Evolutionary conservation across 2,113 vertebrate genomes (phyloP).

Genomic region (Misgurnus mizolepis): DNA sequence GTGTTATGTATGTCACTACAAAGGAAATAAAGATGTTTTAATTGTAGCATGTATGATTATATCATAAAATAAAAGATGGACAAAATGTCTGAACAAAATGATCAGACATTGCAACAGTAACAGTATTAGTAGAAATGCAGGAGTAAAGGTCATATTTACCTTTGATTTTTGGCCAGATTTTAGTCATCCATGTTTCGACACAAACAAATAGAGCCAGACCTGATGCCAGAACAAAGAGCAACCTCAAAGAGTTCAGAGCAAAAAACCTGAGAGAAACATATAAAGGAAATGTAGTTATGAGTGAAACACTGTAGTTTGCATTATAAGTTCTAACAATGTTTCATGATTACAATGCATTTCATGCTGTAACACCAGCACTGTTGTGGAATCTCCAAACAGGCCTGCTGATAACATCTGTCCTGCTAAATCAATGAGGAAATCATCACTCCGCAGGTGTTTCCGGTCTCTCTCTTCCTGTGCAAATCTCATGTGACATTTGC

Average conservation of each 20-base stretch:
- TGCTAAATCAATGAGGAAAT: neutral
- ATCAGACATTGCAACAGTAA: neutral
- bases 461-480: slow-evolving; percentile 4
- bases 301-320: neutral
- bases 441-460: slow-evolving; percentile 22
- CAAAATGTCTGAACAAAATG: neutral
- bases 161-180: slow-evolving; percentile 89
- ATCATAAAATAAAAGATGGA: neutral
- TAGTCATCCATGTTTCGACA: slow-evolving; percentile 88
- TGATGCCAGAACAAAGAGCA: slow-evolving; percentile 84
- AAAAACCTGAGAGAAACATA: slow-evolving; percentile 79
- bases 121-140: neutral
- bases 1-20: neutral
- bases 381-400: neutral
- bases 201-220: slow-evolving; percentile 80
- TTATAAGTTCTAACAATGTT: neutral
- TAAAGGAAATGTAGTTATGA: neutral
- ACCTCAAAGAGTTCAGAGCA: slow-evolving; percentile 86
- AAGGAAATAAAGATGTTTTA: neutral
- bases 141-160: slow-evolving; percentile 67
- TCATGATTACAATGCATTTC: neutral
- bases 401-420: neutral
- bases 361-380: neutral
- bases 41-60: neutral
- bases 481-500: neutral